These are phyloP conservation scores for Cromileptes altivelis DNA, from an alignment of 2,113 vertebrate genomes.

Conservation along the genomic window DNA sequence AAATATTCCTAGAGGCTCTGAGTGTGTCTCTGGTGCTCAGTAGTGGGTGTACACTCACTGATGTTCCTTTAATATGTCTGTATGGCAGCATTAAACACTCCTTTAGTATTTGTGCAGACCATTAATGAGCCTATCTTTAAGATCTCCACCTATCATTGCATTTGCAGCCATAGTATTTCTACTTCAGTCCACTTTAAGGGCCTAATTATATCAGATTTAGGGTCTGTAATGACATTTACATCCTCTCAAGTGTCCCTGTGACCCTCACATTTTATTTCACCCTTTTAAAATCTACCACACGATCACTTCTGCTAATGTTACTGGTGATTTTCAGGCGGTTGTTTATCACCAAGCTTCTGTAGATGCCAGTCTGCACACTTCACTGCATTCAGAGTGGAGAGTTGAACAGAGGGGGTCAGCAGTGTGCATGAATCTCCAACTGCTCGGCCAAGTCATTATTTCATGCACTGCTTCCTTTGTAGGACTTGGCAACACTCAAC, in stretches of 20 bases:
- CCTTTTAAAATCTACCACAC: not conserved
- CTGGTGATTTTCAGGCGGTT: not conserved
- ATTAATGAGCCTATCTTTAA: not conserved
- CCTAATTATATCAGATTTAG: not conserved
- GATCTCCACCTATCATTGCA: not conserved
- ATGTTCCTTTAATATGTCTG: not conserved
- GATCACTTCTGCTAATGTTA: not conserved
- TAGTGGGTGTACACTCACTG: not conserved
- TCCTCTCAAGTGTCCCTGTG: not conserved
- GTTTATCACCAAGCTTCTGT: not conserved
- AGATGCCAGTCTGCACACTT: not conserved
- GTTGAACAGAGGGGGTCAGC: constrained; percentile 48
- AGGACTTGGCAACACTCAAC: constrained; percentile 45
- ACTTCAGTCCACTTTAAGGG: not conserved
- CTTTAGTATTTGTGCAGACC: not conserved
- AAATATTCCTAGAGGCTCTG: not conserved
- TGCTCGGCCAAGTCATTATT: constrained; percentile 59
- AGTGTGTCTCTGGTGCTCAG: not conserved
- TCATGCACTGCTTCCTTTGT: constrained; percentile 68
- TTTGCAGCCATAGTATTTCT: not conserved
- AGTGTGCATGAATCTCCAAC: constrained; percentile 18
- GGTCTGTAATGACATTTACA: not conserved
- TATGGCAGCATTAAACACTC: not conserved
- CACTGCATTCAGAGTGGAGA: not conserved
- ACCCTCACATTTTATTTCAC: too few relatives aligned